Evolutionary conservation across 2,888 invertebrate genomes (phyloP).

Genomic region (Halocaridina rubra): DNA sequence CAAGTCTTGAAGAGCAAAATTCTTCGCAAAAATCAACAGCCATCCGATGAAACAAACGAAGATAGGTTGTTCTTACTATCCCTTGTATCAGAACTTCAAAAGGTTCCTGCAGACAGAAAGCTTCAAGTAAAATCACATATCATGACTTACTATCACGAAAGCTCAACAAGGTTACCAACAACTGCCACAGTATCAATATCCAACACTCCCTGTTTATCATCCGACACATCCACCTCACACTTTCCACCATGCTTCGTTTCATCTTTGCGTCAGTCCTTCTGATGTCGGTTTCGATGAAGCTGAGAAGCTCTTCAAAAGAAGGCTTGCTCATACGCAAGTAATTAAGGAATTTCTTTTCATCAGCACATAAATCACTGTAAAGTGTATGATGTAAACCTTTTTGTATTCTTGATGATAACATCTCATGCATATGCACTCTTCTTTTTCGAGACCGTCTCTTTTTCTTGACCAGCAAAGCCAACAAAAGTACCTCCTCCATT

Average conservation of each 20-base stretch:
- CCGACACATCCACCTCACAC: constrained; percentile 13
- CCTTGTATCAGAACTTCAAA: constrained; percentile 23
- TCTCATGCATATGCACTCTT: background rate
- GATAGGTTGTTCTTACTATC: constrained; percentile 24
- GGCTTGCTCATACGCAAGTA: constrained; percentile 5
- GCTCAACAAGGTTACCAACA: too few species aligned
- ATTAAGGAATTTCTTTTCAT: constrained; percentile 11
- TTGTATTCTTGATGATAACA: constrained; percentile 10
- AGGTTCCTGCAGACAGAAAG: constrained; percentile 72
- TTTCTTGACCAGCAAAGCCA: constrained; percentile 16
- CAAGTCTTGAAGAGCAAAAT: constrained; percentile 18
- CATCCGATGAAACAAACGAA: constrained; percentile 24
- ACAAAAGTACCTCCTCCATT: background rate
- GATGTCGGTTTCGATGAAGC: too few species aligned
- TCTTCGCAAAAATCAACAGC: constrained; percentile 19
- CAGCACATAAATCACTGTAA: background rate
- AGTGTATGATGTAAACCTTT: constrained; percentile 16
- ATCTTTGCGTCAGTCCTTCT: too few species aligned
- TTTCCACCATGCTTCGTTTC: constrained; percentile 25
- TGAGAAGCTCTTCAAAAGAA: too few species aligned
- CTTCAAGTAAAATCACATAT: too few species aligned
- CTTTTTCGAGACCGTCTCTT: background rate
- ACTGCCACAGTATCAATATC: too few species aligned
- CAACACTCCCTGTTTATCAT: constrained; percentile 18
- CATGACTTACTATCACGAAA: too few species aligned